Evolutionary conservation across 2,797 vertebrate genomes (phyloP), one percentile per base, ranked within the genome.

Genomic region (Tinamus major): DNA sequence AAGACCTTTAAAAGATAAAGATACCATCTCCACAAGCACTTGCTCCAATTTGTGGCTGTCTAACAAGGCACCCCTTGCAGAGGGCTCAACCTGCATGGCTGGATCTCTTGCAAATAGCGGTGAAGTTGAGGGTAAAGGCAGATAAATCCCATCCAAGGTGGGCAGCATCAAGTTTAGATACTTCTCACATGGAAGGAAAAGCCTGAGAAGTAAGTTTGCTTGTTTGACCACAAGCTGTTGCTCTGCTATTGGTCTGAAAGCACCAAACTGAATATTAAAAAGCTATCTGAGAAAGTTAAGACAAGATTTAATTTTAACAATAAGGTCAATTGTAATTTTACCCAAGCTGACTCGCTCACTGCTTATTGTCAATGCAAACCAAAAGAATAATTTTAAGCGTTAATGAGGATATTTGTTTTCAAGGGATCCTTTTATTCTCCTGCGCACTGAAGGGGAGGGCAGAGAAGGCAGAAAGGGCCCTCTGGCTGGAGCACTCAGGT

Each of bases 331-430:
- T 84, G 75, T 82, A 62, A 75, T 89, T 91, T 87, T 88, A 85
- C 62, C n/a, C 44, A 48, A 85, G 90, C 79, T 11, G 75, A 31
- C 51, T 79, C 15, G 3, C 26, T 93, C 72, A 46, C 44, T 94
- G 64, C 35, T 67, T 65, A 64, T 42, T 77, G 70, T 58, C 77
- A 79, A 33, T 44, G 35, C 9, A 87, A 55, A 90, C 79, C 12
- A 94, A 88, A 91, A 79, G 42, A 82, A 96, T 72, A 87, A 82
- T 90, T 94, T 33, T 80, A 96, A 94, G 85, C n/a, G 71, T 95
- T 80, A 64, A 72, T 61, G 21, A 87, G 61, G 69, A 46, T 93
- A 90, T 75, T 89, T 91, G 79, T 95, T 89, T 65, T 27, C 33
- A 79, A 79, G 20, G 20, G 24, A 76, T 79, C 51, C 35, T 41